Evolutionary conservation across 2,888 invertebrate species (phyloP), one percentile per base, ranked within the genome.

Genomic region (Caenorhabditis sulstoni): DNA sequence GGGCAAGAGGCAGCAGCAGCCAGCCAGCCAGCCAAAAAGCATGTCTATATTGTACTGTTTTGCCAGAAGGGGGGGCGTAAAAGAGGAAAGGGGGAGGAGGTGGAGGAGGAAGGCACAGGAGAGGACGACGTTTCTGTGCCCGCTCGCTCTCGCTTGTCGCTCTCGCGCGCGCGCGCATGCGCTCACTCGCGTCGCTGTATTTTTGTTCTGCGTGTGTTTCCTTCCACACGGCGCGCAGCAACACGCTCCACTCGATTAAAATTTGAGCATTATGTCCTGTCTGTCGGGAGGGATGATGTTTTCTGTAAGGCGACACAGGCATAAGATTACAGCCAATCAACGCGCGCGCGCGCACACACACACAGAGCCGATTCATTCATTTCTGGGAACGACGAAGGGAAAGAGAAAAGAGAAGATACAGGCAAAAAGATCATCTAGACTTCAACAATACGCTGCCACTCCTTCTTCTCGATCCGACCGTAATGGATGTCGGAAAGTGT

Each of bases 401-500:
- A 3, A 29, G 3, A 3, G 29, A 7, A 29, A n/a, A n/a, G n/a
- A n/a, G n/a, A n/a, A n/a, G n/a, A n/a, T n/a, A n/a, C n/a, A n/a
- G n/a, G n/a, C n/a, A n/a, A n/a, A n/a, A n/a, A n/a, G 29, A 29
- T 3, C 29, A 29, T 29, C 29, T 29, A 76, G 7, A 77, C 41
- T n/a, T 66, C 57, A 1, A 78, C 62, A 20, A 78, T 55, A 20
- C 71, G 68, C 23, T 79, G 79, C 79, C 73, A 73, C 22, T 73
- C 67, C 22, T 57, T 62, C 55, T 66, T 81, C 55, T 84, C 83
- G 22, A 83, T 65, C 44, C 83, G 68, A 5, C 88, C 88, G 68
- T 88, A 88, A 55, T 87, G 97, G 85, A 99, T 98, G 87, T 95
- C 95, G 5, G 93, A 92, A 22, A 99, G 92, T 47, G 94, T 93